phyloP scores from a whole-genome alignment of 1,140 invertebrate species.

The Araneus ventricosus region DNA sequence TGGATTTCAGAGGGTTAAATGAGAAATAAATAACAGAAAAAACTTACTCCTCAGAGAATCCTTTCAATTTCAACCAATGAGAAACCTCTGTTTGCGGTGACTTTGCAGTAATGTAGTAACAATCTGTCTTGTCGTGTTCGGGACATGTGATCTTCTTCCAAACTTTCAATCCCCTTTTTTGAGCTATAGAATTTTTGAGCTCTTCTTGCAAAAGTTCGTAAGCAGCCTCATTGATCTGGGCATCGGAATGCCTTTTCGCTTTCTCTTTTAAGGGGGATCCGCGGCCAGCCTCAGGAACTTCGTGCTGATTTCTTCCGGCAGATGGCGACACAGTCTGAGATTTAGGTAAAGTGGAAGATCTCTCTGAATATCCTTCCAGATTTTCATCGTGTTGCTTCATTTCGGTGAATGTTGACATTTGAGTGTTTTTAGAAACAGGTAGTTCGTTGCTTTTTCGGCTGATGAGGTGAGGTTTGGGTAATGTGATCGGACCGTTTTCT shows the following conservation, averaged over 20 bases:
- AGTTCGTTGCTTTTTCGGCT: not conserved
- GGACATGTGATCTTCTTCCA: constrained; percentile 69
- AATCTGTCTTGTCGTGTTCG: constrained; percentile 55
- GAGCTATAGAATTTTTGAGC: constrained; percentile 42
- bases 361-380: not conserved
- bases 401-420: not conserved
- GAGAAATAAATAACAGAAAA: not conserved
- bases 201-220: constrained; percentile 65
- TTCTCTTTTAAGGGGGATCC: not conserved
- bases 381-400: not conserved
- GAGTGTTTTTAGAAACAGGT: not conserved
- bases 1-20: too few relatives aligned
- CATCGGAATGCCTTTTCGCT: not conserved
- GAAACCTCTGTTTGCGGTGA: constrained; percentile 29
- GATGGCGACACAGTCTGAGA: not conserved
- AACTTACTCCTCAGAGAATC: constrained; percentile 59
- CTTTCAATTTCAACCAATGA: constrained; percentile 66
- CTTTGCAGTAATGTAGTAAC: constrained; percentile 57
- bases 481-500: not conserved
- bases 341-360: not conserved
- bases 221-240: constrained; percentile 22
- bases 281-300: not conserved
- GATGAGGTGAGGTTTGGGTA: not conserved
- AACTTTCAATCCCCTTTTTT: constrained; percentile 54
- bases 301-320: not conserved